Conservation (phyloP, 2,113 vertebrate species). For the Rhea pennata region DNA sequence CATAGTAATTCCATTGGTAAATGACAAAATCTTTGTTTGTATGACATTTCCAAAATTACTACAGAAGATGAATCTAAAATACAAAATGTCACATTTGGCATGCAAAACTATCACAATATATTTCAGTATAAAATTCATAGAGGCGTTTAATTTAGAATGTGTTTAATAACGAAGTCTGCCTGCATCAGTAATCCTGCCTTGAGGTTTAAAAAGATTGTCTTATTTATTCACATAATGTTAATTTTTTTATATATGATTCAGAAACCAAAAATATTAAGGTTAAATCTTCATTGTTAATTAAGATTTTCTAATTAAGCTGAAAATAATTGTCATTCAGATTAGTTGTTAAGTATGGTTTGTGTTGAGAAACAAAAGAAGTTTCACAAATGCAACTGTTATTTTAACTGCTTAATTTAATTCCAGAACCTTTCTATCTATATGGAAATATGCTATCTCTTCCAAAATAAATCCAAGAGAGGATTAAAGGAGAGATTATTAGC, state of each 20-base stretch:
- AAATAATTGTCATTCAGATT: slow-evolving; percentile 97
- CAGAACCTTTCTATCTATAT: slow-evolving; percentile 71
- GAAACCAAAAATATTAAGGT: slow-evolving; percentile 92
- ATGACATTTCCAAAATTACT: slow-evolving; percentile 99
- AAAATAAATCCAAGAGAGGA: slow-evolving; percentile 71
- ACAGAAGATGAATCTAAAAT: slow-evolving; percentile 95
- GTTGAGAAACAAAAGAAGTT: slow-evolving; percentile 89
- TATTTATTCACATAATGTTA: slow-evolving; percentile 97
- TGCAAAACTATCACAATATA: slow-evolving; percentile 99
- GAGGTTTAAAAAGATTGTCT: slow-evolving; percentile 98
- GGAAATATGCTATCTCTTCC: slow-evolving; percentile 73
- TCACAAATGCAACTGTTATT: slow-evolving; percentile 74
- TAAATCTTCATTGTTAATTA: slow-evolving; percentile 99
- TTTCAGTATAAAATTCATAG: slow-evolving; percentile 99
- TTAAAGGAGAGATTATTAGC: slow-evolving; percentile 65
- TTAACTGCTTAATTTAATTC: slow-evolving; percentile 76
- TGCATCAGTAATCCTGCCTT: slow-evolving; percentile 99
- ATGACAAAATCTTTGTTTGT: slow-evolving; percentile 99
- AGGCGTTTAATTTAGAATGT: slow-evolving; percentile 99
- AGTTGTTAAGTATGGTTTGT: slow-evolving; percentile 91
- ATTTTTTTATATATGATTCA: slow-evolving; percentile 83
- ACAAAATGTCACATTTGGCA: slow-evolving; percentile 99
- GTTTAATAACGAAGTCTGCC: slow-evolving; percentile 97
- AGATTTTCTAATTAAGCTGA: slow-evolving; percentile 98
- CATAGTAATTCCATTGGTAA: slow-evolving; percentile 98